Evolutionary conservation across 2,113 vertebrate species (phyloP).

Genomic region (Oceanites oceanicus): DNA sequence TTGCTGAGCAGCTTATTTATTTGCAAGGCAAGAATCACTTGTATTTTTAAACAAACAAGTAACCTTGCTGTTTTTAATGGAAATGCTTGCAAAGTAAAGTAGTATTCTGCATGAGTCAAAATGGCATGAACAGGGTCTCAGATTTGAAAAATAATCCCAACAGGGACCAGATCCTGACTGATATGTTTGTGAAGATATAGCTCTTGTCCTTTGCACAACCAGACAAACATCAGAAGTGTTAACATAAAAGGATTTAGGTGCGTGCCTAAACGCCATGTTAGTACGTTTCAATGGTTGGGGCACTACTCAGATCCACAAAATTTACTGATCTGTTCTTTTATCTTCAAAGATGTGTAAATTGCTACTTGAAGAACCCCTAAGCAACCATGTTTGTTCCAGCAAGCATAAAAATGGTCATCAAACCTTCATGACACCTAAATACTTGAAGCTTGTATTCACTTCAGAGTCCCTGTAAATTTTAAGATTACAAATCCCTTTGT

Average conservation of each 20-base stretch:
- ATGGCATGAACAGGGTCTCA: not conserved
- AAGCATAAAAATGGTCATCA: not conserved
- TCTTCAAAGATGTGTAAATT: not conserved
- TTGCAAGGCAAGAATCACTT: not conserved
- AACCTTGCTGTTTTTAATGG: not conserved
- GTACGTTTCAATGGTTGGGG: not conserved
- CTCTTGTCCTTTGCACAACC: not conserved
- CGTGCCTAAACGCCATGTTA: not conserved
- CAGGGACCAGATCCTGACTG: not conserved
- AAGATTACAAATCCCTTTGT: not conserved
- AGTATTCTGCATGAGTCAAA: not conserved
- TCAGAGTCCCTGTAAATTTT: not conserved
- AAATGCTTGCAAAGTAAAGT: not conserved
- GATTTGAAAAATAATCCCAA: not conserved
- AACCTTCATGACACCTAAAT: not conserved
- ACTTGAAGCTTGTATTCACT: not conserved
- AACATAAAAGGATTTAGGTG: not conserved
- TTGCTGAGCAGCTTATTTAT: not conserved
- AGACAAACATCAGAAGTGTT: not conserved
- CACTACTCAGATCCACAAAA: not conserved
- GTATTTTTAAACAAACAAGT: conserved; percentile 11
- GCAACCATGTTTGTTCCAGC: not conserved
- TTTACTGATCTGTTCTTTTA: not conserved
- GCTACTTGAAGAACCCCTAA: not conserved
- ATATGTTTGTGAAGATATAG: not conserved